phyloP scores from a whole-genome alignment of 2,797 vertebrate species.

The Sebastes nivosus region DNA sequence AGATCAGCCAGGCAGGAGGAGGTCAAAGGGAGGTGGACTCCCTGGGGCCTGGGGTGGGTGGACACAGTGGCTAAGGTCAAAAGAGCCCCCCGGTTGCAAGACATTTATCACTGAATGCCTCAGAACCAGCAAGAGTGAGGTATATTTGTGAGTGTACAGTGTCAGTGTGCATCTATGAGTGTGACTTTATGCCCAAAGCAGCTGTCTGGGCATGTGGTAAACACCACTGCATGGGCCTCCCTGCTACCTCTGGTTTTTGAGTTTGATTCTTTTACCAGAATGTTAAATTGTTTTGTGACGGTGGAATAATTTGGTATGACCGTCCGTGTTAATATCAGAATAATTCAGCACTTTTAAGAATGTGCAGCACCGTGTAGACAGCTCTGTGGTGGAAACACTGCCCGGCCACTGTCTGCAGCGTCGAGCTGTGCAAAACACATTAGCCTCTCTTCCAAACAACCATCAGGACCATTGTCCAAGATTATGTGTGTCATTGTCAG shows the following conservation, averaged over 20 bases:
- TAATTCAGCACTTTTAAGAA: not conserved
- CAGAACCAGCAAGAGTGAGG: not conserved
- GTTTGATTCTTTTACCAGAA: not conserved
- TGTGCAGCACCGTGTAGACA: not conserved
- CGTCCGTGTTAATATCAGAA: not conserved
- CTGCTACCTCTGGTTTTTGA: not conserved
- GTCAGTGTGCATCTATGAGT: not conserved
- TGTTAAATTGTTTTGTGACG: not conserved
- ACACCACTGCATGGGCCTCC: not conserved
- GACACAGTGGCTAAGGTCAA: slow-evolving; percentile 63
- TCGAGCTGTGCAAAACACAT: slow-evolving; percentile 7
- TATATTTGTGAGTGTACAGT: slow-evolving; percentile 1
- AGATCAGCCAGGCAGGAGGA: slow-evolving; percentile 47
- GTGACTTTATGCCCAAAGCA: not conserved
- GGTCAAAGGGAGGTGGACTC: slow-evolving; percentile 60
- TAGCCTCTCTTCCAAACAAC: not conserved
- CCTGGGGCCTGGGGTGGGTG: slow-evolving; percentile 41
- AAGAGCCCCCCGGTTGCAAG: slow-evolving; percentile 27
- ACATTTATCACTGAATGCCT: slow-evolving; percentile 62
- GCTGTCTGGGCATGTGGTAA: not conserved
- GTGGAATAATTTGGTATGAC: not conserved
- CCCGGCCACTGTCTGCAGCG: not conserved
- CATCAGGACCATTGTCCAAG: not conserved
- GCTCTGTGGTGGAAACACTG: not conserved
- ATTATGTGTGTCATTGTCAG: not conserved